Percentiles rank a stretch among this genome's conserved stretches.
These are phyloP conservation scores for Elephas maximus DNA, from an alignment of 2,113 vertebrate species.

Conservation along the genomic window DNA sequence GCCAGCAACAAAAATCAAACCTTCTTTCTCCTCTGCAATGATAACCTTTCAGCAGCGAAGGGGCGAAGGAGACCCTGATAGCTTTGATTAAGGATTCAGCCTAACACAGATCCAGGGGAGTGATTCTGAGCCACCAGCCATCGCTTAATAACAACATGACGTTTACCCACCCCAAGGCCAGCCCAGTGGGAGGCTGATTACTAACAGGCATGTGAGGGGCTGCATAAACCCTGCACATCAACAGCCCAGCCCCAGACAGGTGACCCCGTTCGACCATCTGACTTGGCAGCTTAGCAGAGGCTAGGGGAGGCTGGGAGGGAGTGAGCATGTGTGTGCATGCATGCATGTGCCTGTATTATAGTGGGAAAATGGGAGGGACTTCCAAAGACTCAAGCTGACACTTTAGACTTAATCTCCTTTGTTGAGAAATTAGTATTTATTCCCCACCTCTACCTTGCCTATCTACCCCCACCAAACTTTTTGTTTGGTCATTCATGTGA, in stretches of 20 bases:
- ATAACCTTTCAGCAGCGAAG: conserved; percentile 42
- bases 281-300: not conserved
- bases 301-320: fast-evolving
- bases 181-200: conserved; percentile 80
- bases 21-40: conserved; percentile 12
- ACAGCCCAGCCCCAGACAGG: not conserved
- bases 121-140: conserved; percentile 10
- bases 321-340: not conserved
- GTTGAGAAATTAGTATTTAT: not conserved
- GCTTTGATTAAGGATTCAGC: conserved; percentile 80
- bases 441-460: not conserved
- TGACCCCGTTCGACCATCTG: not conserved
- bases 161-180: conserved; percentile 21
- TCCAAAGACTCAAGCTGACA: not conserved
- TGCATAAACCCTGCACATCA: not conserved
- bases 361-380: not conserved
- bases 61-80: not conserved
- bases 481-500: not conserved
- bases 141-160: conserved; percentile 39
- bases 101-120: conserved; percentile 57
- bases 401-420: not conserved
- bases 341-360: fast-evolving
- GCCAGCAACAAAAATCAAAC: not conserved
- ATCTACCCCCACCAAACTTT: not conserved
- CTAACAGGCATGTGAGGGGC: not conserved